phyloP scores from a whole-genome alignment of 2,888 invertebrate species.

The Empis stercorea region DNA sequence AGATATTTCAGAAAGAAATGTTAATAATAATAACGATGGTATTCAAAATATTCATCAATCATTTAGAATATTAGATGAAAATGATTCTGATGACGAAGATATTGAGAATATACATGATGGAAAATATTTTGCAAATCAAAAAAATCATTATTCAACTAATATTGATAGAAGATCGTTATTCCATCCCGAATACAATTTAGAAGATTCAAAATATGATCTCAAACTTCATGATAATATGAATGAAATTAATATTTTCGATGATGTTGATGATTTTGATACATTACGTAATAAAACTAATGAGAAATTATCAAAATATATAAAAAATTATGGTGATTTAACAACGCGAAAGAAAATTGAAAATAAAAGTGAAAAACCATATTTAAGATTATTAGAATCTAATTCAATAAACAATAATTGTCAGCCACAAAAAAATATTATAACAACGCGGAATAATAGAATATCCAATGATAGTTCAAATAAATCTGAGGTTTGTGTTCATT shows the following conservation, averaged over 20 bases:
- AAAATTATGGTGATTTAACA: conserved; percentile 30
- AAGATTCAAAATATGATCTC: conserved; percentile 1
- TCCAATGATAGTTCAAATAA: too few species aligned
- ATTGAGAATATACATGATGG: neutral
- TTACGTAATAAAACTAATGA: conserved; percentile 26
- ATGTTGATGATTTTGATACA: conserved; percentile 21
- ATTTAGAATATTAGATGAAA: conserved; percentile 20
- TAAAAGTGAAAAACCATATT: too few species aligned
- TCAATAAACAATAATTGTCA: too few species aligned
- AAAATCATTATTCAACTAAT: conserved; percentile 14
- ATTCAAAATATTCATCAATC: conserved; percentile 2
- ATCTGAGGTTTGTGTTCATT: too few species aligned
- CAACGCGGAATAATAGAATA: conserved; percentile 2
- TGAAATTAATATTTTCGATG: conserved; percentile 14
- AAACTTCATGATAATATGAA: neutral
- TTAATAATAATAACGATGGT: conserved; percentile 1
- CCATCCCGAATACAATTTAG: conserved; percentile 18
- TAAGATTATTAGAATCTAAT: too few species aligned
- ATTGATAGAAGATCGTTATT: conserved; percentile 28
- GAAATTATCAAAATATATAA: conserved; percentile 26
- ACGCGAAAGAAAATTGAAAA: conserved; percentile 13
- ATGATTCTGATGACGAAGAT: conserved; percentile 1
- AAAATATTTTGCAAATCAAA: neutral
- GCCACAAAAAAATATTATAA: conserved; percentile 9
- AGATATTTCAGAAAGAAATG: too few species aligned